These are phyloP conservation scores for Mercenaria mercenaria DNA, from an alignment of 1,140 invertebrate genomes.

Conservation along the genomic window DNA sequence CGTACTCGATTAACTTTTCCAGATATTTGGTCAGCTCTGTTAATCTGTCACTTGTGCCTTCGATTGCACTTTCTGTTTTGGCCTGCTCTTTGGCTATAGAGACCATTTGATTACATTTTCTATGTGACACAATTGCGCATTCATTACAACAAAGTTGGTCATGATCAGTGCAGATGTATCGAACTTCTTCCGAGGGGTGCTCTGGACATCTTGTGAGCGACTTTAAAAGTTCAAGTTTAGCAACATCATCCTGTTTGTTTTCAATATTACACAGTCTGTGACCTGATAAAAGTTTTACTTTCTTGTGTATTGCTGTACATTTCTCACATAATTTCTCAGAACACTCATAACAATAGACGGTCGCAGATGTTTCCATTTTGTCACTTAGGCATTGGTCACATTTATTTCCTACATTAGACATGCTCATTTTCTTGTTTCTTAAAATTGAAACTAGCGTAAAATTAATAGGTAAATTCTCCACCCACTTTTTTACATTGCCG, in stretches of 20 bases:
- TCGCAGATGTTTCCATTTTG: neutral
- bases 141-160: conserved; percentile 20
- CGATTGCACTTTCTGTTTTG: neutral
- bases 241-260: neutral
- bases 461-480: neutral
- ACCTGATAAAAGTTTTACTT: neutral
- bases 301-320: neutral
- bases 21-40: neutral
- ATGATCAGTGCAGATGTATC: conserved; percentile 7
- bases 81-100: neutral
- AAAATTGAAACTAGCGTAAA: neutral
- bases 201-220: conserved; percentile 4
- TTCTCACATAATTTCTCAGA: neutral
- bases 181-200: neutral
- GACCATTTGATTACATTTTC: neutral
- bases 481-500: neutral
- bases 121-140: neutral
- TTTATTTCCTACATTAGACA: neutral
- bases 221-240: neutral
- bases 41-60: neutral
- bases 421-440: neutral
- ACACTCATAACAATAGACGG: conserved; percentile 13
- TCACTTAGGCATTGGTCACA: conserved; percentile 4
- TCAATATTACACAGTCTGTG: neutral
- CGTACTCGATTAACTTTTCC: neutral